phyloP scores from a whole-genome alignment of 2,888 invertebrate species.

The Limnephilus auricula region DNA sequence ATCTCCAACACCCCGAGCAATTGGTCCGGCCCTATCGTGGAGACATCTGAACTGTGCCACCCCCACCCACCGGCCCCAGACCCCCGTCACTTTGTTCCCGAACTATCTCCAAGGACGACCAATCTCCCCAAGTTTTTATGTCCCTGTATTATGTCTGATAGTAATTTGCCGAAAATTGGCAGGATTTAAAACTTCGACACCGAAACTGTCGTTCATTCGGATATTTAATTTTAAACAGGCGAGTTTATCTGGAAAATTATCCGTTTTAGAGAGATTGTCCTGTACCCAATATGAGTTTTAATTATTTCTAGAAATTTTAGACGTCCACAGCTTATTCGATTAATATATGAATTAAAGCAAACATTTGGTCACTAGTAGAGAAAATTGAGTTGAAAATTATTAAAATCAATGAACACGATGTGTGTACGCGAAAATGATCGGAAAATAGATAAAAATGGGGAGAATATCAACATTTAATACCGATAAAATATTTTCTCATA shows the following conservation, averaged over 20 bases:
- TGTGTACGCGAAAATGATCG: no score
- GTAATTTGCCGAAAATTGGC: background rate
- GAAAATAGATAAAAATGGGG: no score
- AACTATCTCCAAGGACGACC: background rate
- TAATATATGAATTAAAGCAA: background rate
- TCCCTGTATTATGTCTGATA: background rate
- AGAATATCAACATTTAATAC: background rate
- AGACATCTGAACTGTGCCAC: constrained; percentile 37
- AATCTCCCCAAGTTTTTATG: background rate
- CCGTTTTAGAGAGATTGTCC: background rate
- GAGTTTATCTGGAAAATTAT: background rate
- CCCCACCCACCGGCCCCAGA: background rate
- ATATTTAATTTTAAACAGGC: background rate
- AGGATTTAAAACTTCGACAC: background rate
- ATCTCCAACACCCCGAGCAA: constrained; percentile 42
- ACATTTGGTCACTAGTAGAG: background rate
- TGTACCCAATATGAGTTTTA: background rate
- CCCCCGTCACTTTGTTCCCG: background rate
- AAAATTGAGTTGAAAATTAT: background rate
- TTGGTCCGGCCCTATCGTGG: constrained; percentile 29
- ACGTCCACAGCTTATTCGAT: background rate
- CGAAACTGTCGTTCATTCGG: background rate
- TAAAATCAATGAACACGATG: no score
- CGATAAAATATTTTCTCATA: background rate
- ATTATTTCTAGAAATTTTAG: background rate